phyloP scores from a whole-genome alignment of 2,797 vertebrate genomes.

The Discoglossus pictus region DNA sequence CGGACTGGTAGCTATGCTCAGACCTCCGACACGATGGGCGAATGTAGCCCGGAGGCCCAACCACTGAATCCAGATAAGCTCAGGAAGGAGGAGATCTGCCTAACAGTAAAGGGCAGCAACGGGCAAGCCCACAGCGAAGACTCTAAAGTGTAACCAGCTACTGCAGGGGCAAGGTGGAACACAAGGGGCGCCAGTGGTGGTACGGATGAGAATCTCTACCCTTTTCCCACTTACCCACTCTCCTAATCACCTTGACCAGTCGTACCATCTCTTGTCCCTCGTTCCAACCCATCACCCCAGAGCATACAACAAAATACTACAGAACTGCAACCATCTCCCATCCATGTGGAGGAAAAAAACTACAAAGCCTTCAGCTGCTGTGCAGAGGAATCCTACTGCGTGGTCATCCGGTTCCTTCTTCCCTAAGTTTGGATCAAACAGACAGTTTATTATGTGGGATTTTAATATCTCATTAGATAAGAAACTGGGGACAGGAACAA shows the following conservation, averaged over 20 bases:
- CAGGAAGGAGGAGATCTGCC: constrained; percentile 78
- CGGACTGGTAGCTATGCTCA: constrained; percentile 89
- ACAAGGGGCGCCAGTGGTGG: constrained; percentile 18
- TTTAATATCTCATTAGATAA: constrained; percentile 6
- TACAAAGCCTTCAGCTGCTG: constrained; percentile 25
- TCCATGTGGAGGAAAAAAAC: constrained; percentile 20
- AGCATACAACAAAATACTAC: constrained; percentile 31
- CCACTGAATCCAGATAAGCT: constrained; percentile 78
- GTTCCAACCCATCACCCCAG: constrained; percentile 34
- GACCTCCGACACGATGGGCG: constrained; percentile 61
- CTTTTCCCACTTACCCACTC: constrained; percentile 36
- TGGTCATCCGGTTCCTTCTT: constrained; percentile 9
- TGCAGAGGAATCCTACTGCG: constrained; percentile 10
- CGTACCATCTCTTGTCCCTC: constrained; percentile 25
- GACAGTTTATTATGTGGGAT: constrained; percentile 18
- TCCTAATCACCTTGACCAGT: constrained; percentile 55
- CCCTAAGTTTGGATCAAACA: background rate
- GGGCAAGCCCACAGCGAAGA: constrained; percentile 90
- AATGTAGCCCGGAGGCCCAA: constrained; percentile 72
- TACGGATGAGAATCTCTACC: constrained; percentile 38
- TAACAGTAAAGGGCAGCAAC: constrained; percentile 88
- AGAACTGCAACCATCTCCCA: constrained; percentile 7
- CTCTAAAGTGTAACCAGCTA: constrained; percentile 83
- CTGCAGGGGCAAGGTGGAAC: constrained; percentile 1
- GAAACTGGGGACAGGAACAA: constrained; percentile 4